A percentile compares a stretch with the other conserved stretches of the same genome.
phyloP scores from a whole-genome alignment of 2,113 vertebrate genomes.

The Apodemus speciosus region DNA sequence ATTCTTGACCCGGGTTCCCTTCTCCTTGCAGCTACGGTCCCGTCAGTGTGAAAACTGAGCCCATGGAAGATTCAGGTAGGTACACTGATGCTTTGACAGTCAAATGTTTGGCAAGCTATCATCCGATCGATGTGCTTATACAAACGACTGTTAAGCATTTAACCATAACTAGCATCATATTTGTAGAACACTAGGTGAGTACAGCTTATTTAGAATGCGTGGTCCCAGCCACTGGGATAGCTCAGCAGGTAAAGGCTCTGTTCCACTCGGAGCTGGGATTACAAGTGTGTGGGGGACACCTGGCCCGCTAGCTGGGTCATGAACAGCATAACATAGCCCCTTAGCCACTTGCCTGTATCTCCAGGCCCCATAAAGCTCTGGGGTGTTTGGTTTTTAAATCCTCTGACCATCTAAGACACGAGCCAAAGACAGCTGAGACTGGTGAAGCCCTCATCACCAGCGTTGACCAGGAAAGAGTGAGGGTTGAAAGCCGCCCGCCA shows the following conservation, averaged over 20 bases:
- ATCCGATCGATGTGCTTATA: neutral
- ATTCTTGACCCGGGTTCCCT: slow-evolving; percentile 23
- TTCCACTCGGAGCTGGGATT: neutral
- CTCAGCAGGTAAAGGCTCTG: neutral
- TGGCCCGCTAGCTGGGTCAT: neutral
- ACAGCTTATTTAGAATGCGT: neutral
- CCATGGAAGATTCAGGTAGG: slow-evolving; percentile 85
- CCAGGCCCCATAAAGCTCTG: neutral
- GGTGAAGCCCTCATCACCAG: neutral
- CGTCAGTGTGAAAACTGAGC: slow-evolving; percentile 85
- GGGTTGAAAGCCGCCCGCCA: neutral
- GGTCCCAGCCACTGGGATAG: neutral
- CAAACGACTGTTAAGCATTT: neutral
- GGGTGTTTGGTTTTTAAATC: neutral
- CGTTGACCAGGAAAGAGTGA: neutral
- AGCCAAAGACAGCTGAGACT: neutral
- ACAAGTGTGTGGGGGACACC: neutral
- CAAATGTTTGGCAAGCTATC: neutral
- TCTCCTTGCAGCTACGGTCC: slow-evolving; percentile 79
- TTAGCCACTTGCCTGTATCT: neutral
- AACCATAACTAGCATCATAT: neutral
- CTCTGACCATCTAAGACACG: neutral
- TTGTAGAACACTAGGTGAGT: neutral
- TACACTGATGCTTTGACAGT: neutral
- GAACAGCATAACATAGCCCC: neutral